Evolutionary conservation across 1,140 invertebrate species (phyloP).

Genomic region (Papilio dardanus): DNA sequence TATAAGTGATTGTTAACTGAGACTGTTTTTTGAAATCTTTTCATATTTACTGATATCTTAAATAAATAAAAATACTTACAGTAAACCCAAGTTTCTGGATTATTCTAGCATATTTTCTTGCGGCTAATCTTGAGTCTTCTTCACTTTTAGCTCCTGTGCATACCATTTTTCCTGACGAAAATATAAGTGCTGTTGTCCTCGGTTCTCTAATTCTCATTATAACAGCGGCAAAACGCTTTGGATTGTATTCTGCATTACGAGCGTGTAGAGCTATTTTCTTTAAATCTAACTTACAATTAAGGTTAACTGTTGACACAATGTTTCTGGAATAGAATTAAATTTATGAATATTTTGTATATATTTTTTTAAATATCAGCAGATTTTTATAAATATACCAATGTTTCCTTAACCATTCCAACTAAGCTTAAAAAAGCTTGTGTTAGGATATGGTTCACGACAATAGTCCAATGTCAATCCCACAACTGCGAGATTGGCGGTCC

Average conservation of each 20-base stretch:
- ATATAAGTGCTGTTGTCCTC: slow-evolving; percentile 98
- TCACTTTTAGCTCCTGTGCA: slow-evolving; percentile 99
- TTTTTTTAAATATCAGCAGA: too few species aligned
- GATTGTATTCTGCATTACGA: slow-evolving; percentile 99
- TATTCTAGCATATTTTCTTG: slow-evolving; percentile 99
- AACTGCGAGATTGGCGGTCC: too few species aligned
- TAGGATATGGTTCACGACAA: too few species aligned
- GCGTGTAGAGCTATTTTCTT: slow-evolving; percentile 99
- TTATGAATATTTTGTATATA: too few species aligned
- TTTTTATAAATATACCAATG: too few species aligned
- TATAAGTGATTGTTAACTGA: too few species aligned
- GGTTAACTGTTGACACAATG: slow-evolving; percentile 98
- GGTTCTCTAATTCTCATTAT: slow-evolving; percentile 99
- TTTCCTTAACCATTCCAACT: too few species aligned
- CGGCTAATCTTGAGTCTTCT: slow-evolving; percentile 97
- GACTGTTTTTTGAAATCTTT: too few species aligned
- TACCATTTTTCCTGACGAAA: slow-evolving; percentile 99
- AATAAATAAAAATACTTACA: slow-evolving; percentile 82
- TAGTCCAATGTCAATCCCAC: too few species aligned
- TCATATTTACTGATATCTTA: not conserved
- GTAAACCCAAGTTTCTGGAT: slow-evolving; percentile 99
- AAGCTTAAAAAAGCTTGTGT: too few species aligned
- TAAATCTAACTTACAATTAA: slow-evolving; percentile 97
- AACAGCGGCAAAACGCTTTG: slow-evolving; percentile 99
- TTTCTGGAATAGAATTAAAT: slow-evolving; percentile 85